These are phyloP conservation scores for Melinopterus prodromus DNA, from an alignment of 2,888 invertebrate species.

Conservation along the genomic window DNA sequence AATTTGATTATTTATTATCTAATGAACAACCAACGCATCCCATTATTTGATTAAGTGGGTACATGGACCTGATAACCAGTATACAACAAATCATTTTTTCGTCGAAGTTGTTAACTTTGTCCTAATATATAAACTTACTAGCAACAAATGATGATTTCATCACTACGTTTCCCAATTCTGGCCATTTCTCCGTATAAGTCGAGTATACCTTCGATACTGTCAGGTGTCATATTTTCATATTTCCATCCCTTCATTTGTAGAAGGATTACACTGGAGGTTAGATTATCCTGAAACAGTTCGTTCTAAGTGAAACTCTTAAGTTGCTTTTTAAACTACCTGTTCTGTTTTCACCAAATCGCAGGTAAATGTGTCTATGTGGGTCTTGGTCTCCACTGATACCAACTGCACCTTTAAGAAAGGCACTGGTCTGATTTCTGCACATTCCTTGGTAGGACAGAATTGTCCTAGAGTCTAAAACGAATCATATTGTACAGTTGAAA, in stretches of 20 bases:
- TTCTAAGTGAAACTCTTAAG: too few relatives aligned
- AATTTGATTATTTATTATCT: too few relatives aligned
- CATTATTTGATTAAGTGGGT: too few relatives aligned
- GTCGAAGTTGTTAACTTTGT: too few relatives aligned
- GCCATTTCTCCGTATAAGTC: conserved; percentile 56
- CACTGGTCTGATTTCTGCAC: conserved; percentile 27
- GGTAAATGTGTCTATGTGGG: conserved; percentile 41
- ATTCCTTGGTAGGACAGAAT: conserved; percentile 43
- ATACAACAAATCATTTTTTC: too few relatives aligned
- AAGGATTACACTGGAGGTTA: conserved; percentile 20
- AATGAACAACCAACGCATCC: too few relatives aligned
- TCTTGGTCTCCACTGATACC: conserved; percentile 36
- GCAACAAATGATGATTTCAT: conserved; percentile 57
- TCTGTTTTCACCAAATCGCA: background rate
- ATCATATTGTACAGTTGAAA: background rate
- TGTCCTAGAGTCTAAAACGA: conserved; percentile 31
- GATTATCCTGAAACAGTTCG: conserved; percentile 4
- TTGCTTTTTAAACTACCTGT: background rate
- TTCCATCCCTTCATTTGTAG: conserved; percentile 53
- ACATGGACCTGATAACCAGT: too few relatives aligned
- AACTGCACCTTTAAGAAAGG: conserved; percentile 30
- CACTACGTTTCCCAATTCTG: conserved; percentile 51
- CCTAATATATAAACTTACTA: conserved; percentile 52
- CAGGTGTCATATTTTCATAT: conserved; percentile 45
- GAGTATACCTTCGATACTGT: conserved; percentile 51